Base-by-base conservation (phyloP, 2,888 invertebrate genomes). In the Camptogramma bilineatum region DNA sequence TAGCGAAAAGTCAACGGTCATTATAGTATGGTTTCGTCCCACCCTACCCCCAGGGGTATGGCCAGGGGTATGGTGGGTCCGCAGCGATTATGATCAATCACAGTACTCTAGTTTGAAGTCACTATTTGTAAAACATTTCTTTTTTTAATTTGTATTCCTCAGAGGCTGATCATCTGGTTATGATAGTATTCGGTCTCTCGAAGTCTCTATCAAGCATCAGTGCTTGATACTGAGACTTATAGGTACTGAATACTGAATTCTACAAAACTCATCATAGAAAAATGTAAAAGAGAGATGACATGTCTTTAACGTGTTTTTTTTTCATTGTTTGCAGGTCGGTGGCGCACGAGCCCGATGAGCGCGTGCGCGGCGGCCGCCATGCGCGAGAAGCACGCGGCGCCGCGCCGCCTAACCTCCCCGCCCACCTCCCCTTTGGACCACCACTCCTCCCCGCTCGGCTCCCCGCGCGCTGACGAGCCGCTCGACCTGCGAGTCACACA, bases 301-400 rank as follows among this genome's bases (percentile, higher is more conserved):
- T 44, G 28, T 60, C 64, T 51, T 17, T 75, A 66, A 75, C 39
- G 57, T 51, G 24, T 10, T 53, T 42, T 63, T 10, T 53, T 42
- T 63, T 54, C 68, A 58, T 63, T 90, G 88, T 87, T 89, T 89
- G 1, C 88, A 92, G 92, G 89, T 92, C 87, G 91, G 89, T 93
- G 90, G 91, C 91, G 93, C 92, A 86, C 92, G 92, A 92, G 93
- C 92, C 94, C 94, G 94, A 95, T 95, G 95, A 95, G 95, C 94
- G 95, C 95, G 94, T 95, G 95, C 94, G 95, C 95, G 91, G 94
- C 95, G 89, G 94, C 94, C 93, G 94, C 91, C 90, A 93, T 95
- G 94, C 96, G 97, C 94, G 97, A 97, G 94, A 97, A 98, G 94
- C 97, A 97, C 94, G 96, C 97, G 88, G 97, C 97, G 86, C 97